Evolutionary conservation across 2,797 vertebrate genomes (phyloP), one percentile per base, ranked within the genome.

Genomic region (Siniperca scherzeri): DNA sequence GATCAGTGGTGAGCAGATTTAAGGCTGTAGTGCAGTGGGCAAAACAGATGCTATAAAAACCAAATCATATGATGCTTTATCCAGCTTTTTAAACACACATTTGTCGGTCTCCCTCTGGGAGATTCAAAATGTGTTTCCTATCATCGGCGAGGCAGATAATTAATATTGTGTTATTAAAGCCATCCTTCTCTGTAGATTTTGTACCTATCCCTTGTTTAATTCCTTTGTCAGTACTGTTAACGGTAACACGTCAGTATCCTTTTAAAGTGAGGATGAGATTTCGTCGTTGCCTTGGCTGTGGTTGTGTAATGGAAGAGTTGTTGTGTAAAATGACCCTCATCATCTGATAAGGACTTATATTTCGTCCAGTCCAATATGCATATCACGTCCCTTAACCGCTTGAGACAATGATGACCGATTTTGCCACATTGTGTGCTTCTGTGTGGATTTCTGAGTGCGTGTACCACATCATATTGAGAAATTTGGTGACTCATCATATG

Each of bases 61-160:
- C 82, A 90, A 82, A 89, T 79, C 42, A 40, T 80, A 30, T 11
- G 30, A 87, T 8, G 48, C 82, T 86, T 87, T 76, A 85, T 84
- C 71, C 81, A 82, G 44, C 77, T 83, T 79, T 52, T 85, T 46
- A 69, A 80, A 78, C 67, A 65, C 81, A 80, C 53, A 21, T 52
- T 46, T 48, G 22, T 57, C 8, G 7, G 42, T 62, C 64, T 48
- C 50, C 25, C 4, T 27, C 21, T 13, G 42, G 22, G 57, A 30
- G 61, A 33, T 42, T 36, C 13, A 6, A 40, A 67, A 25, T n/a
- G 59, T 52, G 69, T 81, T 78, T 74, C 40, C 60, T 67, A 11
- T 78, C 44, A 25, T 71, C 25, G 36, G 21, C 21, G 10, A 71
- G 9, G 70, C 75, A 64, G 30, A 46, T 60, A 44, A 70, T 75